Evolutionary conservation across 1,140 invertebrate species (phyloP), one percentile per base, ranked within the genome.

Genomic region (Neodiprion pinetum): DNA sequence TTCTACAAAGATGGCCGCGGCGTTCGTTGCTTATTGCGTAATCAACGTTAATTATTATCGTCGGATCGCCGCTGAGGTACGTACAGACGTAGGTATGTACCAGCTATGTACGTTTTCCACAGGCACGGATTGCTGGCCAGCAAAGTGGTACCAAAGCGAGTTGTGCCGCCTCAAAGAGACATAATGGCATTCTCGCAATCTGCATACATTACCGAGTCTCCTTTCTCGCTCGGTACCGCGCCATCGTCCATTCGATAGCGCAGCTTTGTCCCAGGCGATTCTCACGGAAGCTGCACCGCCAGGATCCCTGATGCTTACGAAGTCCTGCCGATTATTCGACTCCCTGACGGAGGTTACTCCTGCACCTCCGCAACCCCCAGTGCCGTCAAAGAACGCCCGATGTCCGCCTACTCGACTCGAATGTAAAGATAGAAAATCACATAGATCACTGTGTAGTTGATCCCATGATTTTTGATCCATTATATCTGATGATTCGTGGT

Each of bases 171-270:
- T 12, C 76, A 84, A 84, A 82, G 81, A 84, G 83, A 86, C 80
- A 81, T 85, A 87, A 86, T 85, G 79, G 81, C 80, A 84, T 79
- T 80, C 77, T 78, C 74, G 84, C 78, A 87, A 88, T 87, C 83
- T 88, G 86, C 87, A 88, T 88, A 86, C 76, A 87, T 88, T 87
- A 86, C 65, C 74, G 28, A 40, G 53, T 61, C 53, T 61, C 53
- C 28, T 40, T 61, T 17, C 53, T 61, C 53, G 53, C 11, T 61
- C n/a, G 8, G 53, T 17, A 61, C 53, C 53, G 11, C 53, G n/a
- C 53, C 53, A 61, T 61, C 53, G 53, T 17, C 11, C 0, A 61
- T 14, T 12, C 53, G 53, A 12, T 61, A 9, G n/a, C 4, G n/a
- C 53, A 61, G 53, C 53, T 61, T 61, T 61, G 53, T 61, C 53